Evolutionary conservation across 1,140 invertebrate species (phyloP), one percentile per base, ranked within the genome.

Genomic region (Bombus vancouverensis): DNA sequence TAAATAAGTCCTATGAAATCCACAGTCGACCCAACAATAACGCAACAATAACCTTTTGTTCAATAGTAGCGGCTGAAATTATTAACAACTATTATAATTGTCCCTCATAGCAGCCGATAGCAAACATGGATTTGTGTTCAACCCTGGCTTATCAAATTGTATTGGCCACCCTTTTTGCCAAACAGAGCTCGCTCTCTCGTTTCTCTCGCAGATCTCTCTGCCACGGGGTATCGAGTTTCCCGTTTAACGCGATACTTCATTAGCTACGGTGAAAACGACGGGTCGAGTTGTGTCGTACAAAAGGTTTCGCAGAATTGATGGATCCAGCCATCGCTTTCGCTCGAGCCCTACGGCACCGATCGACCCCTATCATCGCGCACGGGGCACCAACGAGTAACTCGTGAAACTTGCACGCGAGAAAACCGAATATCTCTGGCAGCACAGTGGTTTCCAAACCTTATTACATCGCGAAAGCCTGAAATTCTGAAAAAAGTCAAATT

Each of bases 241-340:
- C 87, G 89, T 90, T 93, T 90, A 93, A 93, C 87, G 90, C 89
- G 93, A 93, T 93, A 93, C 93, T 93, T 93, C 89, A 93, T 93
- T 93, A 93, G 91, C 88, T 81, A 82, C 74, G 87, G 84, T 86
- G 88, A 80, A 87, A 92, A 88, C 88, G 87, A 79, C 62, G 84
- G 72, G 76, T 78, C 86, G 76, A 73, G 85, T 86, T 79, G 81
- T 89, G 91, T 82, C 85, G 78, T 37, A 57, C 62, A 77, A 79
- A 80, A 75, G 75, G 80, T 81, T 81, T 78, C 62, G 47, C 57
- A 42, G 12, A 87, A 89, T 72, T 81, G 85, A 87, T 85, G 74
- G 73, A 78, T 85, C 39, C 47, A 13, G 37, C 5, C 10, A 34
- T 32, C 71, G 70, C 81, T 66, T 73, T 47, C 65, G 57, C 75